Conservation (phyloP, 2,113 vertebrate species). For the Lophura nycthemera region DNA sequence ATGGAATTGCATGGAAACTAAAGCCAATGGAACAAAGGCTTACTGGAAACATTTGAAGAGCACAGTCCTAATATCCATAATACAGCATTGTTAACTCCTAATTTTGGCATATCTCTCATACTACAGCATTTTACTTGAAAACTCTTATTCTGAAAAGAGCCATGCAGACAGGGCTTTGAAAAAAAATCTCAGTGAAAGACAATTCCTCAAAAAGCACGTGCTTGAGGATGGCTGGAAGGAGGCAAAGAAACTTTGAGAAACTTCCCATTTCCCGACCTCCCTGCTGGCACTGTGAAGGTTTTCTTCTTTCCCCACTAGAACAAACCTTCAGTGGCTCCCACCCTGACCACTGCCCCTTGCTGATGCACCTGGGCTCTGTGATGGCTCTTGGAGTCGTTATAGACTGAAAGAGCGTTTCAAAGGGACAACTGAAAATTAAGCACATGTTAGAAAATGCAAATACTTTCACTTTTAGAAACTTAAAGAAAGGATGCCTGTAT, state of each 20-base stretch:
- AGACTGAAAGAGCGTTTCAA: background rate
- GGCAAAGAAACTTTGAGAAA: background rate
- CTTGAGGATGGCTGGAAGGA: background rate
- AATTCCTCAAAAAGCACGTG: background rate
- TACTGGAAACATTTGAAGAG: background rate
- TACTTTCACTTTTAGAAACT: background rate
- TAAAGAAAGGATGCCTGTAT: background rate
- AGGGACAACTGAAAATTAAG: conserved; percentile 5
- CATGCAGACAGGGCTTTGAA: background rate
- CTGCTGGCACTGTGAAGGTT: background rate
- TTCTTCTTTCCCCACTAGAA: background rate
- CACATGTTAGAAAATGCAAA: background rate
- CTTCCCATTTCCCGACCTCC: background rate
- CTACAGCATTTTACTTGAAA: background rate
- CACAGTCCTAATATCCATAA: background rate
- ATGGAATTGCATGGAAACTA: background rate
- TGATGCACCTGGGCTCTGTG: background rate
- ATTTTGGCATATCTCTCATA: background rate
- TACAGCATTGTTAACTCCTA: background rate
- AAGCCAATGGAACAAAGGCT: conserved; percentile 14
- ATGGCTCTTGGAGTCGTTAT: background rate
- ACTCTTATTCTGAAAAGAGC: background rate
- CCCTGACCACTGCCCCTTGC: background rate
- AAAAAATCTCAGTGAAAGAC: background rate
- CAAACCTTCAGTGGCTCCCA: background rate